Base-by-base conservation (phyloP, 2,113 vertebrate species). In the Cavia aperea region DNA sequence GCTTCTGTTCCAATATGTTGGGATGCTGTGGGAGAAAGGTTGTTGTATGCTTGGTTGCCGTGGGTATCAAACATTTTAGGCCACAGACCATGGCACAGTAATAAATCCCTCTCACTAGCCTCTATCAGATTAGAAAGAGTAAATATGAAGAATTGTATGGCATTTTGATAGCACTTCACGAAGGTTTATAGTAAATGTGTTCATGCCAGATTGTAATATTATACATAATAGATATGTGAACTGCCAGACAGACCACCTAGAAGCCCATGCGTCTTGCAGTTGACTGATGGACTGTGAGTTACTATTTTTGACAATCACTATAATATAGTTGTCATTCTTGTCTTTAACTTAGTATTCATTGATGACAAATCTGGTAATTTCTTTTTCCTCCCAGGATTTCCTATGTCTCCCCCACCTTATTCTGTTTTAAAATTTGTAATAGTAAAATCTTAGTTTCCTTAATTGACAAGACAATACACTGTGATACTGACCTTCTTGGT, bases 31-130 rank as follows among this genome's bases (percentile, higher is more conserved):
- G 26, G 60, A 75, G 11, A 82, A 73, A 18, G 63, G 89, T 94
- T 62, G 70, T 49, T 93, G 10, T 86, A 31, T 68, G 29, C 26
- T 93, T 73, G 51, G 72, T 75, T 93, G 73, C 36, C 73, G 46
- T 87, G 65, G 18, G 31, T 88, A 56, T 96, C 92, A 85, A 82
- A 66, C 4, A 79, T 84, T 92, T 94, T 62, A 33, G 62, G 51
- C 36, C 75, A 83, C 51, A 58, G 90, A 92, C 46, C 31, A 33
- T 63, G 81, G 36, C 68, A 29, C 86, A 31, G 56, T 85, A 92
- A 95, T 94, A 95, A 95, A 95, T 91, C 46, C 92, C 18, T 78
- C 51, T 94, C 33, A 79, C 81, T 88, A 95, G 62, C 91, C 46
- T 49, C 31, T 5, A 78, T 33, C 66, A 92, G 94, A 60, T 92